Conservation (phyloP, 2,888 invertebrate species). For the Beris chalybata region DNA sequence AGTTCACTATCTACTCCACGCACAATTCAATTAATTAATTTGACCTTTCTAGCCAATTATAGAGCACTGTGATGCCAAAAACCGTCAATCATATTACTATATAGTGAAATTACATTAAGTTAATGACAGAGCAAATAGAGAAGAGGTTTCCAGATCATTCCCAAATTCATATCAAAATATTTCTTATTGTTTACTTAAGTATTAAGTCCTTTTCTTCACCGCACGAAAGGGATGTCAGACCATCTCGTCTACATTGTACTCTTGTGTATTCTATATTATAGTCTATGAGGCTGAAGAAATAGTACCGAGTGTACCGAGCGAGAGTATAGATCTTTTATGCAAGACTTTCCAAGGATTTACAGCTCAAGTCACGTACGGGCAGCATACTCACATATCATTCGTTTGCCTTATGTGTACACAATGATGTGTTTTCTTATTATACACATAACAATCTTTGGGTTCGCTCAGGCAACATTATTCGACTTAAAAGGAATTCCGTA, state of each 20-base stretch:
- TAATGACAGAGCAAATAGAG: constrained; percentile 33
- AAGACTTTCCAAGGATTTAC: constrained; percentile 33
- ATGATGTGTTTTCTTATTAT: constrained; percentile 14
- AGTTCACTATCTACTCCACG: neutral
- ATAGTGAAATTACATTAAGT: constrained; percentile 27
- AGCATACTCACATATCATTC: constrained; percentile 33
- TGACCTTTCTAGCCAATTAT: neutral
- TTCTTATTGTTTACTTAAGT: constrained; percentile 36
- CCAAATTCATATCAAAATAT: constrained; percentile 37
- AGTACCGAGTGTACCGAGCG: too few relatives aligned
- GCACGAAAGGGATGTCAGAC: neutral
- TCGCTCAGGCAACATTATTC: neutral
- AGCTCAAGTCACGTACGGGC: constrained; percentile 36
- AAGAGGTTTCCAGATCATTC: constrained; percentile 12
- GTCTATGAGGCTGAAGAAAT: too few relatives aligned
- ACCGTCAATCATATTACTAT: constrained; percentile 15
- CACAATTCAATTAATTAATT: constrained; percentile 16
- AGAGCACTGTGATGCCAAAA: neutral
- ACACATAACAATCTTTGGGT: constrained; percentile 5
- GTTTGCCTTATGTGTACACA: constrained; percentile 9
- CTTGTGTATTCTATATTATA: too few relatives aligned
- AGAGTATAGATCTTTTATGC: constrained; percentile 13
- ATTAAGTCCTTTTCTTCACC: constrained; percentile 17
- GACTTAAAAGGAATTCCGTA: constrained; percentile 9
- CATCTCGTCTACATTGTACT: too few relatives aligned